Evolutionary conservation across 2,888 invertebrate genomes (phyloP), one percentile per base, ranked within the genome.

Genomic region (Steromphala cineraria): DNA sequence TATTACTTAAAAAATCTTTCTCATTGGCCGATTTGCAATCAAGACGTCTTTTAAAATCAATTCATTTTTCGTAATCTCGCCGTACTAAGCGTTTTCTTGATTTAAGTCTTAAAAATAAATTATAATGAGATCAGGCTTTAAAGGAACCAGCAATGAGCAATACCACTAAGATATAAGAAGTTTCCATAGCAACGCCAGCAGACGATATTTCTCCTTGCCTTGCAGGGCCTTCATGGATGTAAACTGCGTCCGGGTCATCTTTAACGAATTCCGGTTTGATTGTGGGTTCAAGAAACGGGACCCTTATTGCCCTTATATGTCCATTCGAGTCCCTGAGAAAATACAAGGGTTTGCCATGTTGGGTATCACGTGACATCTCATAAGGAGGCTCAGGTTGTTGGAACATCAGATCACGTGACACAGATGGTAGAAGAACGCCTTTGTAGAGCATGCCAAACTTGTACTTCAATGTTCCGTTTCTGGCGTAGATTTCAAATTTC

Each of bases 241-340:
- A 24, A 62, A 62, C 62, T 62, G 62, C 62, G 24, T 62, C 62
- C 62, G 62, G 62, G 62, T 62, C 62, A 62, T 62, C 62, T 24
- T 62, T 62, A 21, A 62, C 62, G 62, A 62, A 62, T 28, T 28
- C 62, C 62, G 62, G 62, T 28, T 24, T 24, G 15, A 62, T 62
- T 24, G 62, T n/a, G 24, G 62, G 62, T 17, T 62, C 62, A 13
- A 62, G 24, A 17, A 62, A 62, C 1, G 62, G 62, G 28, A 62
- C 62, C 28, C 28, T 62, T 24, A 62, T 24, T 13, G 62, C 62
- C 13, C 28, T 28, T 15, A 62, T n/a, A 28, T 24, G 28, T 62
- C 62, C 62, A 24, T 62, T 62, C 13, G 24, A 28, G 62, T 62
- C 28, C n/a, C 62, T 62, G 24, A 62, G 28, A 62, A 62, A 62